Conservation (phyloP, 2,113 vertebrate genomes). For the Oreochromis spilurus region DNA sequence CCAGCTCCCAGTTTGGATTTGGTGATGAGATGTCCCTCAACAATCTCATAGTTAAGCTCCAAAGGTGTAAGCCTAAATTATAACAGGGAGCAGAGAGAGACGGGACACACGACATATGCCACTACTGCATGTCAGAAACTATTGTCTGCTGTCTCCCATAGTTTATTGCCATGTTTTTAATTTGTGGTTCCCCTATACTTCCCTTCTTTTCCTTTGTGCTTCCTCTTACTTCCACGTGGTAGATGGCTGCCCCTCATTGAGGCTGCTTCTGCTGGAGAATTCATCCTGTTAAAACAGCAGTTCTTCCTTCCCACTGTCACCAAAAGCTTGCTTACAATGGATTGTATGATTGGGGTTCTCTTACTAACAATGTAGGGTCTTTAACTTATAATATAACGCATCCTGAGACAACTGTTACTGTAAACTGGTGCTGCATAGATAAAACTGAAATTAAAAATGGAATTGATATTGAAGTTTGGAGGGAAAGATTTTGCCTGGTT, state of each 20-base stretch:
- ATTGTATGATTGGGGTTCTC: not conserved
- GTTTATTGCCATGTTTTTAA: not conserved
- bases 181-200: not conserved
- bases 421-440: not conserved
- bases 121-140: not conserved
- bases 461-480: not conserved
- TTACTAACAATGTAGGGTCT: not conserved
- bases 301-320: not conserved
- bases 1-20: not conserved
- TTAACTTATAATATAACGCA: not conserved
- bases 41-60: not conserved
- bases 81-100: not conserved
- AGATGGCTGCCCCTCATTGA: not conserved
- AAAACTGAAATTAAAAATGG: not conserved
- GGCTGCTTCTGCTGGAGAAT: not conserved
- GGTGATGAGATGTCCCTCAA: too few species aligned
- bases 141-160: not conserved
- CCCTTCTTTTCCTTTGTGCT: not conserved
- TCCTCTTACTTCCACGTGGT: not conserved
- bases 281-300: not conserved
- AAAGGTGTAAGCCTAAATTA: not conserved
- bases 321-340: not conserved
- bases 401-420: not conserved
- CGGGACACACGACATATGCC: not conserved
- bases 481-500: not conserved